Conservation (phyloP, 30 jellyfish, hydroid and myxozoan genomes). For the Haliclystus octoradiatus region DNA sequence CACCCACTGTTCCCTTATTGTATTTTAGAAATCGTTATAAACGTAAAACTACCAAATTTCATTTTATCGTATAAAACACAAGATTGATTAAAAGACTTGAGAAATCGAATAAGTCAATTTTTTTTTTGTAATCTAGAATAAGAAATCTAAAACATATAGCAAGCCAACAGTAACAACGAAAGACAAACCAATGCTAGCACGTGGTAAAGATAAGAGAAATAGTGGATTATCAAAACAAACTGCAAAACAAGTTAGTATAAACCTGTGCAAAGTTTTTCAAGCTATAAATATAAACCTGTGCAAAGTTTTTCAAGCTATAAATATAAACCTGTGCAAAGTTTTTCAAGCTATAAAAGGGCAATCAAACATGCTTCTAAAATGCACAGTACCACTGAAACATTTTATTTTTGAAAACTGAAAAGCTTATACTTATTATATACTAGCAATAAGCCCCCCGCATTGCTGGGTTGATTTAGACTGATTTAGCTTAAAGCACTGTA, state of each 20-base stretch:
- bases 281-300: not conserved
- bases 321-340: not conserved
- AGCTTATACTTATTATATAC: too few species aligned
- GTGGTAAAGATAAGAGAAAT: constrained; percentile 62
- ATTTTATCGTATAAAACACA: too few species aligned
- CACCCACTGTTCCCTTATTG: too few species aligned
- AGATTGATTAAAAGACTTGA: not conserved
- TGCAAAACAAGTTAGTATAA: constrained; percentile 42
- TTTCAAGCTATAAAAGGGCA: not conserved
- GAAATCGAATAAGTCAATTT: not conserved
- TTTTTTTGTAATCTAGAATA: constrained; percentile 19
- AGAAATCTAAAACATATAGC: constrained; percentile 65
- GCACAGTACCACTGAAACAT: too few species aligned
- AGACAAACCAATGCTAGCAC: constrained; percentile 41
- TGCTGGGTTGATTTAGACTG: too few species aligned
- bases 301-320: not conserved
- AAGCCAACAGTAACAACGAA: constrained; percentile 51
- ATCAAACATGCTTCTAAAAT: not conserved
- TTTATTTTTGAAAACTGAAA: too few species aligned
- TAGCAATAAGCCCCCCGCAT: too few species aligned
- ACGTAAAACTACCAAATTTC: too few species aligned
- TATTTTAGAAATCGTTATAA: too few species aligned
- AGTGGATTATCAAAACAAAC: constrained; percentile 91
- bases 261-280: not conserved
- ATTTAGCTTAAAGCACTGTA: too few species aligned